Evolutionary conservation across 2,888 invertebrate genomes (phyloP), one percentile per base, ranked within the genome.

Genomic region (Dilophus febrilis): DNA sequence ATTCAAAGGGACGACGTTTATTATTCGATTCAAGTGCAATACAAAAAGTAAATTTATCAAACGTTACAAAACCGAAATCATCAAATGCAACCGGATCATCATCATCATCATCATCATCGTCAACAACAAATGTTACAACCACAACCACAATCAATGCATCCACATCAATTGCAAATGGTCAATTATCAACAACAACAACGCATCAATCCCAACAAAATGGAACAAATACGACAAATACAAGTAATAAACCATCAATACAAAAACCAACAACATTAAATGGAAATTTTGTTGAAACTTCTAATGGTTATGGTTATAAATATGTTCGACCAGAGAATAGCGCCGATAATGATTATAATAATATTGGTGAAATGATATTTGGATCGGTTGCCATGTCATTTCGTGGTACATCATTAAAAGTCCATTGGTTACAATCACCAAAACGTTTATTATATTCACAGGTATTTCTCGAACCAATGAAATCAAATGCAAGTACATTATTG

Each of bases 301-400:
- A 40, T 18, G 39, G 37, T 11, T 27, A 26, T 13, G 37, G 37
- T 37, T 38, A 43, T 30, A 34, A 79, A 79, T 75, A 74, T 56
- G 71, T 69, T 53, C 74, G 74, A 34, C 72, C 77, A 42, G 61
- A 57, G 38, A n/a, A n/a, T n/a, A n/a, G n/a, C n/a, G n/a, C n/a
- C n/a, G 64, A 72, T 49, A 52, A 64, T 47, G 88, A 88, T 57
- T 74, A 79, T 42, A 72, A 71, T 47, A 68, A 76, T 46, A 68
- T 90, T 55, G 83, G 86, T 49, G 91, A 91, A 68, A 86, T 91
- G 84, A 79, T 90, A 51, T 91, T 91, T 59, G 91, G 91, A 7
- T 79, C 87, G 2, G 80, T 86, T 38, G 85, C 87, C 2, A 82
- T 91, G 81, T 82, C 84, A 48, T 87, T 77, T 62, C 75, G 78